Evolutionary conservation across 2,888 invertebrate genomes (phyloP).

Genomic region (Trissolcus japonicus): DNA sequence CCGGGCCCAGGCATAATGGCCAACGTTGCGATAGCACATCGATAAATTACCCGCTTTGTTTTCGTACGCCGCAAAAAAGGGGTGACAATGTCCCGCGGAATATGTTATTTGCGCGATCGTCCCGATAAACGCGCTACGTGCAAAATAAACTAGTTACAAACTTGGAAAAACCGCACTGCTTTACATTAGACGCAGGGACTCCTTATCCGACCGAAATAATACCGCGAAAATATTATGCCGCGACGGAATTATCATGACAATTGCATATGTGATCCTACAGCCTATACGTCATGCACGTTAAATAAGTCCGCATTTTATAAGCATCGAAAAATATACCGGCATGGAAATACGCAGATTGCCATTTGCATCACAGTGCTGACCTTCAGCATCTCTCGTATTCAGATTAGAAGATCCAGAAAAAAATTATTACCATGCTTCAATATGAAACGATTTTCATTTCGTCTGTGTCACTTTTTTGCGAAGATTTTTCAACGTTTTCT

Average conservation of each 20-base stretch:
- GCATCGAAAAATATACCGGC: slow-evolving; percentile 24
- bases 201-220: slow-evolving; percentile 34
- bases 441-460: no score
- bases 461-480: background rate
- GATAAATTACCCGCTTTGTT: slow-evolving; percentile 56
- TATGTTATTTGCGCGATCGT: slow-evolving; percentile 55
- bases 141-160: slow-evolving; percentile 50
- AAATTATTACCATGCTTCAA: no score
- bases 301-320: slow-evolving; percentile 40
- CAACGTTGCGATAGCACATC: slow-evolving; percentile 46
- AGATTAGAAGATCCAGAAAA: background rate
- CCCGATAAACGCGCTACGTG: slow-evolving; percentile 39
- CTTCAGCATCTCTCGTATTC: slow-evolving; percentile 14
- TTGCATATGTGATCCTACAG: slow-evolving; percentile 29
- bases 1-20: slow-evolving; percentile 37
- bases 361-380: slow-evolving; percentile 40
- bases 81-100: slow-evolving; percentile 56
- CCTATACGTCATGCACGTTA: slow-evolving; percentile 29
- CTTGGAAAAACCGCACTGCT: slow-evolving; percentile 36
- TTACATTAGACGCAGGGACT: slow-evolving; percentile 33
- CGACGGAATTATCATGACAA: slow-evolving; percentile 51
- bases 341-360: slow-evolving; percentile 38
- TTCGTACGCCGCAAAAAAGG: slow-evolving; percentile 43
- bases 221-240: slow-evolving; percentile 21
- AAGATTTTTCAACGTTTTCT: no score